These are phyloP conservation scores for Rhynchopsitta pachyrhyncha DNA, from an alignment of 2,113 vertebrate species.

Conservation along the genomic window DNA sequence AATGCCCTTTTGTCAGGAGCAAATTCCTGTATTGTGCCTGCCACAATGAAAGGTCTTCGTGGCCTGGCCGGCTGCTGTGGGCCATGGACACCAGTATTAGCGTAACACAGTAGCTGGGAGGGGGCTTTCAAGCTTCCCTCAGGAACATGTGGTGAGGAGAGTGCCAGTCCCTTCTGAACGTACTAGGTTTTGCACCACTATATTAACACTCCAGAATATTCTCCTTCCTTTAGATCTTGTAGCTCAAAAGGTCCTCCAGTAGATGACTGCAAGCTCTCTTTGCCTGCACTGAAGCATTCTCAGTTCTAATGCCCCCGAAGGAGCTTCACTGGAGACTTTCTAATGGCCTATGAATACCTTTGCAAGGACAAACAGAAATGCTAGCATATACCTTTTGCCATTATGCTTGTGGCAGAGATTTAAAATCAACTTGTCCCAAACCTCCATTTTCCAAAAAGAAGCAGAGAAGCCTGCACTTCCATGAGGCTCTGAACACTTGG, in stretches of 20 bases:
- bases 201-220: background rate
- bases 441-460: background rate
- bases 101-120: background rate
- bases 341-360: background rate
- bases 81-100: background rate
- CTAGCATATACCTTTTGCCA: background rate
- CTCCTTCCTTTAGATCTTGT: background rate
- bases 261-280: background rate
- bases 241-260: background rate
- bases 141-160: background rate
- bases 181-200: background rate
- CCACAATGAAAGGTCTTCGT: background rate
- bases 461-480: background rate
- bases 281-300: background rate
- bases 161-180: background rate
- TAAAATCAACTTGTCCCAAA: background rate
- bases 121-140: background rate
- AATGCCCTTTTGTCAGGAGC: slow-evolving; percentile 4
- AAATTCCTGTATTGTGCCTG: slow-evolving; percentile 42
- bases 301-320: background rate
- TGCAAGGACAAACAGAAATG: background rate
- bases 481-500: background rate
- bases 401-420: background rate
- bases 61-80: background rate
- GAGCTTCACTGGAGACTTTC: background rate